Evolutionary conservation across 2,797 vertebrate species (phyloP).

Genomic region (Apogon hyalosoma): DNA sequence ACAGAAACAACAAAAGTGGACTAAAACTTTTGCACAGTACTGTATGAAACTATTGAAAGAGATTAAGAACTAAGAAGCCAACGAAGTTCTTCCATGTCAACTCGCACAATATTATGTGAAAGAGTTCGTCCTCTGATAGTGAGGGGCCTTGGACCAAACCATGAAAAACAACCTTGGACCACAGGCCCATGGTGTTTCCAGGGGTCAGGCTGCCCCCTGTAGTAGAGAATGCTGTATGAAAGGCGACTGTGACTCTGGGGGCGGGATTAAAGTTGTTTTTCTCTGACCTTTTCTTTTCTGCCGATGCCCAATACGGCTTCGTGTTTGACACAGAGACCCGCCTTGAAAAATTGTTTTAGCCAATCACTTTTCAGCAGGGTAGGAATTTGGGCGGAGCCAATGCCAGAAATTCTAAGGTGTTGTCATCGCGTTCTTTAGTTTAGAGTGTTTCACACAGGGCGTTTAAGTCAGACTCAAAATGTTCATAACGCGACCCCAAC

Average conservation of each 20-base stretch:
- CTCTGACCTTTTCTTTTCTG: slow-evolving; percentile 61
- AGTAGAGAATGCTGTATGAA: slow-evolving; percentile 46
- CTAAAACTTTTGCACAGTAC: too few species aligned
- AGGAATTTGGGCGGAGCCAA: slow-evolving; percentile 51
- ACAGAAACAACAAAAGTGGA: too few species aligned
- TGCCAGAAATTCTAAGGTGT: slow-evolving; percentile 71
- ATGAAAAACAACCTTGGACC: neutral
- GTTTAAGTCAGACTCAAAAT: slow-evolving; percentile 24
- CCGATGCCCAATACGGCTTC: slow-evolving; percentile 65
- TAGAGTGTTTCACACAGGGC: slow-evolving; percentile 53
- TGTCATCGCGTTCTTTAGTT: slow-evolving; percentile 73
- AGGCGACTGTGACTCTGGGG: neutral
- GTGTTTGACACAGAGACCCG: neutral
- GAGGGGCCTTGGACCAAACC: neutral
- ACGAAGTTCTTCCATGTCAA: too few species aligned
- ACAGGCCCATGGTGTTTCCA: neutral
- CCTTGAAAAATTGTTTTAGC: neutral
- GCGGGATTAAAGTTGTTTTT: slow-evolving; percentile 65
- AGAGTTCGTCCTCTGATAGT: too few species aligned
- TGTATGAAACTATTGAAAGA: too few species aligned
- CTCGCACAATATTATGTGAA: too few species aligned
- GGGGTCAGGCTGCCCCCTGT: slow-evolving; percentile 50
- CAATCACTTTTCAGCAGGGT: slow-evolving; percentile 46
- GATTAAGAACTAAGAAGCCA: too few species aligned
- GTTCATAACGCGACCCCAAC: slow-evolving; percentile 66